Percentiles rank a stretch among this genome's conserved stretches.
Evolutionary conservation across 2,113 vertebrate species (phyloP).

Genomic region (Pseudopodoces humilis): DNA sequence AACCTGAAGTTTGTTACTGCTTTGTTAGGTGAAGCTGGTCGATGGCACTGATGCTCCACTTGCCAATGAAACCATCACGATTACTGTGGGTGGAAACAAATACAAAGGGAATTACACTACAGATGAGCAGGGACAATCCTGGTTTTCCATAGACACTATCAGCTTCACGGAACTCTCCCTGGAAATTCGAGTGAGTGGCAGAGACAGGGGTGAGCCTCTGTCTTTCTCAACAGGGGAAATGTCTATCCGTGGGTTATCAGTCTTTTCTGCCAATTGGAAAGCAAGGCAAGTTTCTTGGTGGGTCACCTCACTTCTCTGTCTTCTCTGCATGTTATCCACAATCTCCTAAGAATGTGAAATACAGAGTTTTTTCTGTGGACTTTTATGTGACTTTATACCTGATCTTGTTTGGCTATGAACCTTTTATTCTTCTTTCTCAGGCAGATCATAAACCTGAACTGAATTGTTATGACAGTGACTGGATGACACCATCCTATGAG

Average conservation of each 20-base stretch:
- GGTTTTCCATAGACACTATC: constrained; percentile 71
- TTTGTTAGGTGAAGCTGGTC: constrained; percentile 65
- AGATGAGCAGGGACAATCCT: constrained; percentile 57
- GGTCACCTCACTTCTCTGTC: neutral
- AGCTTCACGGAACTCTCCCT: constrained; percentile 17
- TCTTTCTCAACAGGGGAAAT: neutral
- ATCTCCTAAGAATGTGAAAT: neutral
- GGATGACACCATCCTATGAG: constrained; percentile 33
- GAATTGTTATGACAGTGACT: constrained; percentile 46
- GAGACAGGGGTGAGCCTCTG: neutral
- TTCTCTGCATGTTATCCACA: neutral
- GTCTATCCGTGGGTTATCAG: neutral
- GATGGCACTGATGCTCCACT: constrained; percentile 68
- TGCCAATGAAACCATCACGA: constrained; percentile 44
- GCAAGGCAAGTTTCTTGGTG: neutral
- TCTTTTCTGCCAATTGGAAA: neutral
- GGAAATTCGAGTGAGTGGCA: constrained; percentile 61
- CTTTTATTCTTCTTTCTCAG: constrained; percentile 51
- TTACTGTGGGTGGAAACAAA: constrained; percentile 32
- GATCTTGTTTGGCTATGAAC: neutral
- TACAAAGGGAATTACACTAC: constrained; percentile 65
- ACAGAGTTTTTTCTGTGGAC: neutral
- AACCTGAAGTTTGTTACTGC: neutral
- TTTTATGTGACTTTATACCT: neutral
- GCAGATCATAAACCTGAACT: constrained; percentile 41